Conservation (phyloP, 2,113 vertebrate genomes). For the Vidua chalybeata region DNA sequence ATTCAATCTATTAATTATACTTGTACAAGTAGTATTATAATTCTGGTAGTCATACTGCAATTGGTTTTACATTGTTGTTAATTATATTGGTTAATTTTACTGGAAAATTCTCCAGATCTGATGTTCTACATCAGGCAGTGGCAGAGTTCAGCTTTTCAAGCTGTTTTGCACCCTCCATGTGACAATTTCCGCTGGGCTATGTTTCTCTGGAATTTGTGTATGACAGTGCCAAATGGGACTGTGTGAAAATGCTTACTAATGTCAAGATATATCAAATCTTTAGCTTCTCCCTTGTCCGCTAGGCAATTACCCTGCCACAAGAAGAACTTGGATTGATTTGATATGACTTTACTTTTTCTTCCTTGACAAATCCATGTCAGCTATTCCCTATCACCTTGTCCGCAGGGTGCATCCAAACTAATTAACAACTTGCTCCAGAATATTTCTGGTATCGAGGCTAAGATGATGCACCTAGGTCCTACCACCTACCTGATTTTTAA, state of each 20-base stretch:
- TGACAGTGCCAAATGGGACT: slow-evolving; percentile 39
- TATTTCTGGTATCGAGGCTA: slow-evolving; percentile 13
- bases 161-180: background rate
- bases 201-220: background rate
- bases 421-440: slow-evolving; percentile 51
- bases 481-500: background rate
- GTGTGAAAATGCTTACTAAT: slow-evolving; percentile 32
- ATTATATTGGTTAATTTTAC: background rate
- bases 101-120: background rate
- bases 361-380: slow-evolving; percentile 42
- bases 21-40: background rate
- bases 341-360: slow-evolving; percentile 22
- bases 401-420: slow-evolving; percentile 4
- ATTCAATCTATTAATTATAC: background rate
- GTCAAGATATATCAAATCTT: slow-evolving; percentile 51
- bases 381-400: slow-evolving; percentile 26
- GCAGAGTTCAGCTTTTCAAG: background rate
- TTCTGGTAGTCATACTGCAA: background rate
- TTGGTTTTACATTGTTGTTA: background rate
- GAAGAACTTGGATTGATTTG: slow-evolving; percentile 47
- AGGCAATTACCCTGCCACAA: slow-evolving; percentile 28
- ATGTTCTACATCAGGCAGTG: background rate
- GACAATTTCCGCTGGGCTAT: background rate
- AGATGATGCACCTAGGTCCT: background rate
- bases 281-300: slow-evolving; percentile 24